Percentiles rank a stretch among this genome's conserved stretches.
Conservation (phyloP, 2,797 vertebrate genomes). For the Pangasius larnaudii region DNA sequence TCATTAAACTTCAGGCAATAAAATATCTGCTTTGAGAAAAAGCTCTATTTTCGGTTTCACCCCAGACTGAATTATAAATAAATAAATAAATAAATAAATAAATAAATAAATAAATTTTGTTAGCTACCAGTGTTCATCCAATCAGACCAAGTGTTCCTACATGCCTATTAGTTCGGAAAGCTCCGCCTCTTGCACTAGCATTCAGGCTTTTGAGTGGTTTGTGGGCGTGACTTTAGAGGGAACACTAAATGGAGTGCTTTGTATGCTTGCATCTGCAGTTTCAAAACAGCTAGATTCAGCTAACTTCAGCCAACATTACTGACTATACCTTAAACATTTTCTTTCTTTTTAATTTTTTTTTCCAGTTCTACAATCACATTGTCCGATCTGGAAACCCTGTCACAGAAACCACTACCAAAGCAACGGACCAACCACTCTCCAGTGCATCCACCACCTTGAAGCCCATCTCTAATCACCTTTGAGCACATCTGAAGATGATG, state of each 20-base stretch:
- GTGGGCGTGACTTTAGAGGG: not conserved
- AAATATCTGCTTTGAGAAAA: not conserved
- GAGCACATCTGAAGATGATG: constrained; percentile 47
- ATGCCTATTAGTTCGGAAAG: not conserved
- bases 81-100: not conserved
- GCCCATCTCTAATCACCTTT: constrained; percentile 4
- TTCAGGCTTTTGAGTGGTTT: not conserved
- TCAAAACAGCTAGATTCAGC: not conserved
- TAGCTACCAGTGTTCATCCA: not conserved
- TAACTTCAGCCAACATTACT: not conserved
- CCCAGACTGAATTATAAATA: not conserved
- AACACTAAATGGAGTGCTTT: not conserved
- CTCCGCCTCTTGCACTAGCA: not conserved
- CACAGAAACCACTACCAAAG: constrained; percentile 22
- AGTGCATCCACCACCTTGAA: constrained; percentile 27
- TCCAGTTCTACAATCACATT: not conserved
- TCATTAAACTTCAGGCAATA: not conserved
- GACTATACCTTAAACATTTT: not conserved
- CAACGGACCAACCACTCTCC: constrained; percentile 26
- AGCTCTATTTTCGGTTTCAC: not conserved
- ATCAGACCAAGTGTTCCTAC: not conserved
- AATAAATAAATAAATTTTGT: not conserved
- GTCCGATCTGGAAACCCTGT: constrained; percentile 27
- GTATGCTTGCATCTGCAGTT: not conserved
- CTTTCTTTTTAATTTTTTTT: constrained; percentile 10